Percentiles rank a stretch among this genome's conserved stretches.
phyloP scores from a whole-genome alignment of 1,140 invertebrate genomes.

The Diachasma alloeum region DNA sequence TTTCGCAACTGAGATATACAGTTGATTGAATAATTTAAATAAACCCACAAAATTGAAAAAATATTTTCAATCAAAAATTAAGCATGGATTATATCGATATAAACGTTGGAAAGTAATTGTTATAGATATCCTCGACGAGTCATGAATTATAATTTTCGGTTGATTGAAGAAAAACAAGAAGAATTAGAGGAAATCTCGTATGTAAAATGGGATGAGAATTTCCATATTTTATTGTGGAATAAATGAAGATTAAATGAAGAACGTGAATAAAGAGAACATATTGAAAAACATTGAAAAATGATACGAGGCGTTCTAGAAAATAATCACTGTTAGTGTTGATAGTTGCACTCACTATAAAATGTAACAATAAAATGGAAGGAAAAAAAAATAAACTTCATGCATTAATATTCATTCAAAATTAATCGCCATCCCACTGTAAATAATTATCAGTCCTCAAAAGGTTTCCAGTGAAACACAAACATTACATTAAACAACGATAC shows the following conservation, averaged over 20 bases:
- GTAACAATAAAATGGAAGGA: not conserved
- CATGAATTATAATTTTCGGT: not conserved
- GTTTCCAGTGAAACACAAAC: not conserved
- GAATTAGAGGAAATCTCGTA: not conserved
- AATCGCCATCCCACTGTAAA: constrained; percentile 20
- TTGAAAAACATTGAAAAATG: not conserved
- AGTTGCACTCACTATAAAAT: constrained; percentile 25
- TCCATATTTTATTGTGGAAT: too few species aligned
- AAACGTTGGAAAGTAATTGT: constrained; percentile 29
- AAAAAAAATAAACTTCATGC: constrained; percentile 20
- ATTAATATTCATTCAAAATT: constrained; percentile 25
- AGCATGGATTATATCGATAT: constrained; percentile 16
- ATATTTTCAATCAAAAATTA: constrained; percentile 1
- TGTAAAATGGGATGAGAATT: not conserved
- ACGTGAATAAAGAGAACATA: not conserved
- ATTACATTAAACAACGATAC: not conserved
- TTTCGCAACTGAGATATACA: too few species aligned
- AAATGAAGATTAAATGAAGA: not conserved
- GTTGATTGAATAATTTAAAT: not conserved
- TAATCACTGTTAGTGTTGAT: constrained; percentile 26
- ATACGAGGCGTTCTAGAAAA: constrained; percentile 32
- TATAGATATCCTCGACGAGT: constrained; percentile 8
- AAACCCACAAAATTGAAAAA: not conserved
- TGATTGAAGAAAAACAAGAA: not conserved
- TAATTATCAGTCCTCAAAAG: constrained; percentile 7